Evolutionary conservation across 2,113 vertebrate species (phyloP), one percentile per base, ranked within the genome.

Genomic region (Panthera leo): DNA sequence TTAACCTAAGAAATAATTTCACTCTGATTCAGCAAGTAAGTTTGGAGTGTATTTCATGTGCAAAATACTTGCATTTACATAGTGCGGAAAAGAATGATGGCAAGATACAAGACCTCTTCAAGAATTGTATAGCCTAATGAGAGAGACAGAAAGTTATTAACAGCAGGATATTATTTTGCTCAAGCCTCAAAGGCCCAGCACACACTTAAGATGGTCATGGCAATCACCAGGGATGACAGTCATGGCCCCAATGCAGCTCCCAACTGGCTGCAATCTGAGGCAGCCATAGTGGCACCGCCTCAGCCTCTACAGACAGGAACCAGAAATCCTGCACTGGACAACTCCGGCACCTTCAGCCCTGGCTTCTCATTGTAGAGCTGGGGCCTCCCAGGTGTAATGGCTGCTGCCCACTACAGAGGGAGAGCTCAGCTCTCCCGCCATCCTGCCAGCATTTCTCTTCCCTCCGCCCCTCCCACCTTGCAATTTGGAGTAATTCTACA

Each of bases 1-100:
- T 34, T 71, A 27, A 78, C 78, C 8, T 58, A 90, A 85, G 58
- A 94, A 83, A 63, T 79, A 63, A 92, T 86, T 96, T 39, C 70
- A 31, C 18, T 39, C 85, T 82, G 58, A 91, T 85, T 83, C 42
- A 91, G 36, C 39, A 82, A 91, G 27, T 80, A 68, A 88, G 8
- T 36, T 45, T 68, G 78, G 16, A 73, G 34, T 7, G 0, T 29
- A 65, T 87, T 92, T 94, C 89, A 85, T 36, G n/a, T 31, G 29
- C 19, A 39, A 78, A 91, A 78, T 5, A 51, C 18, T 19, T 42
- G 67, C 78, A 29, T 36, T 83, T 51, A 51, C 36, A 31, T n/a
- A 85, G 34, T 11, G 1, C 36, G n/a, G 5, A 15, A 75, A 0
- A 92, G 53, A 85, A 31, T 80, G 14, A 73, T 82, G 27, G 12